Evolutionary conservation across 2,888 invertebrate genomes (phyloP).

Genomic region (Calephelis perditalis): DNA sequence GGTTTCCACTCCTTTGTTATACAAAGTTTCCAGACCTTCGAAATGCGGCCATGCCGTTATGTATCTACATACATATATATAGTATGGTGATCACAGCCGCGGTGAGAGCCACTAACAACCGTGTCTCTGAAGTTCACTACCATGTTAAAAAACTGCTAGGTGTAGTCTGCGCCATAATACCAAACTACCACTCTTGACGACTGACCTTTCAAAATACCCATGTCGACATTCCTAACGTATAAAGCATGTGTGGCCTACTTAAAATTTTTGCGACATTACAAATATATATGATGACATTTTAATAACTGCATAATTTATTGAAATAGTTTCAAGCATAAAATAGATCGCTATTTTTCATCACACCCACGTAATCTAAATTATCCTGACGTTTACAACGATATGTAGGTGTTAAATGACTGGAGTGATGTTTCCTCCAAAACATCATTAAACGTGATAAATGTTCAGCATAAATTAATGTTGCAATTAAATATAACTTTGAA

Average conservation of each 20-base stretch:
- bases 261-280: background rate
- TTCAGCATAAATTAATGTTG: conserved; percentile 13
- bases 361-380: conserved; percentile 3
- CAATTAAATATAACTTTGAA: conserved; percentile 1
- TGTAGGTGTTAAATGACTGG: conserved; percentile 30
- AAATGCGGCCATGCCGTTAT: no score
- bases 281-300: background rate
- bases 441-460: conserved; percentile 11
- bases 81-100: no score
- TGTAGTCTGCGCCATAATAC: no score
- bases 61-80: no score
- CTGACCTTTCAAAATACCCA: background rate
- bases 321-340: conserved; percentile 2
- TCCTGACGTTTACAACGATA: conserved; percentile 22
- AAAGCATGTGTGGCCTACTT: background rate
- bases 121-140: no score
- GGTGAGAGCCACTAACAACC: no score
- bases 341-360: conserved; percentile 6
- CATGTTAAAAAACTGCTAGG: no score
- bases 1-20: no score
- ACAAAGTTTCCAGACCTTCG: no score
- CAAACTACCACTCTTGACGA: no score
- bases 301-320: conserved; percentile 1
- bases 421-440: conserved; percentile 17
- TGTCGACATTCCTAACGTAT: background rate